Evolutionary conservation across 2,113 vertebrate species (phyloP).

Genomic region (Cavia aperea): DNA sequence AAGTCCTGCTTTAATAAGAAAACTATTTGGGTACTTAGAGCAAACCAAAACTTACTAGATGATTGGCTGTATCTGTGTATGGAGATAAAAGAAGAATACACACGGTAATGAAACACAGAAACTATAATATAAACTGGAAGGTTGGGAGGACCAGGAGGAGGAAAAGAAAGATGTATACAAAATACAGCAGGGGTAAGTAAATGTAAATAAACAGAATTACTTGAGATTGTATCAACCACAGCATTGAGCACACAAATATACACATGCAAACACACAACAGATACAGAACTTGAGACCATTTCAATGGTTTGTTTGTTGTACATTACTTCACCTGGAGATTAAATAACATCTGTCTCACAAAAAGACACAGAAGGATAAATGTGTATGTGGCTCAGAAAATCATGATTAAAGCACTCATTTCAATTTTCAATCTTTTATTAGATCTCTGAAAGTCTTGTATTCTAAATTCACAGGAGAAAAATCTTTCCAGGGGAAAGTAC

Average conservation of each 20-base stretch:
- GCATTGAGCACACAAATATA: neutral
- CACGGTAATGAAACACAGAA: neutral
- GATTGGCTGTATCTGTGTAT: neutral
- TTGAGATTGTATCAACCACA: neutral
- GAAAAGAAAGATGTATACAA: neutral
- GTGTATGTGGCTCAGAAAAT: neutral
- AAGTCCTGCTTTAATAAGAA: neutral
- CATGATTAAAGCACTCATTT: conserved; percentile 19
- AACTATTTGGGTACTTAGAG: neutral
- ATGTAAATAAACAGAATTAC: conserved; percentile 15
- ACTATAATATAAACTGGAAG: neutral
- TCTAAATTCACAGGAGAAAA: conserved; percentile 19
- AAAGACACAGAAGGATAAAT: neutral
- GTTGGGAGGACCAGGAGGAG: neutral
- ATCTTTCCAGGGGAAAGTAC: conserved; percentile 21
- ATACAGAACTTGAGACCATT: neutral
- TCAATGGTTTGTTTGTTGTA: neutral
- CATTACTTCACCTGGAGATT: neutral
- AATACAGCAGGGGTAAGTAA: neutral
- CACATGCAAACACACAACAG: neutral
- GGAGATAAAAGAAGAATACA: neutral
- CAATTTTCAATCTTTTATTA: conserved; percentile 44
- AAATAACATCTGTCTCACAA: neutral
- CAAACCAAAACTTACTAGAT: conserved; percentile 26
- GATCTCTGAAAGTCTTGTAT: neutral